A percentile compares a stretch with the other conserved stretches of the same genome.
phyloP scores from a whole-genome alignment of 2,888 invertebrate species.

The Meteorus cinctellus region DNA sequence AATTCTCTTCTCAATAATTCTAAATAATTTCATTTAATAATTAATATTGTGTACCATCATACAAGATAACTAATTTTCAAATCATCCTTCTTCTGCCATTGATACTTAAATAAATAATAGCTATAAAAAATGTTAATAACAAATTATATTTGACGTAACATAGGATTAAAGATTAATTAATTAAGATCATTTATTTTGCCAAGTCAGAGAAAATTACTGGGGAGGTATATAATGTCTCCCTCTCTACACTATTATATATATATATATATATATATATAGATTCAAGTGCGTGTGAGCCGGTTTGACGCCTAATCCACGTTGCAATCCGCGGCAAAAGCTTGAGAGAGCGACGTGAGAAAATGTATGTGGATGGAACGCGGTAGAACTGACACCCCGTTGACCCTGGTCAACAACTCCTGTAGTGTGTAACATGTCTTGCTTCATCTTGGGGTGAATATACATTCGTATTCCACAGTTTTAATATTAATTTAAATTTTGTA shows the following conservation, averaged over 20 bases:
- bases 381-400: conserved; percentile 45
- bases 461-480: not conserved
- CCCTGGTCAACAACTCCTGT: conserved; percentile 49
- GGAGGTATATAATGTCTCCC: not conserved
- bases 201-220: conserved; percentile 16
- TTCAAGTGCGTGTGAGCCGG: conserved; percentile 31
- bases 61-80: not conserved
- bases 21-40: not conserved
- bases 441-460: conserved; percentile 18
- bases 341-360: conserved; percentile 36
- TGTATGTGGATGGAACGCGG: conserved; percentile 24
- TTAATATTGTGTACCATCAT: not conserved
- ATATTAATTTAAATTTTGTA: not conserved
- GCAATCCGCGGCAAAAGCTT: conserved; percentile 12
- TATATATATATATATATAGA: not conserved
- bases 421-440: conserved; percentile 31
- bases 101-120: not conserved
- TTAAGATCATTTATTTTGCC: conserved; percentile 24
- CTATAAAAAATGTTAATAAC: not conserved
- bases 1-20: too few species aligned
- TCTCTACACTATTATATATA: not conserved
- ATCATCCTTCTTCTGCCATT: not conserved
- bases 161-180: conserved; percentile 28
- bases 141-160: not conserved
- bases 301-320: conserved; percentile 35